Base-by-base conservation (phyloP, 2,113 vertebrate species). In the Chinchilla lanigera region DNA sequence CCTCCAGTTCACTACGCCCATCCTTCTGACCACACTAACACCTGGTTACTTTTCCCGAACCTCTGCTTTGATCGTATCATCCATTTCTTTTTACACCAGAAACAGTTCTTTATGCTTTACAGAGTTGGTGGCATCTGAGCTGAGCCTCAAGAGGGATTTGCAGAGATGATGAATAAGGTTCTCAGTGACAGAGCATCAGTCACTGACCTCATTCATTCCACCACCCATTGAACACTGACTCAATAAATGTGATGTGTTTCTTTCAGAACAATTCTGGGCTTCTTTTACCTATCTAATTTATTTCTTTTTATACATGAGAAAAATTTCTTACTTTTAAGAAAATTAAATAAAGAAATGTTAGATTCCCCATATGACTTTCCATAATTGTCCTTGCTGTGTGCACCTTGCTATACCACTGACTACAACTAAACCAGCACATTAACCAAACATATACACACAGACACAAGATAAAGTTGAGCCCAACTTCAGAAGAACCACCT, bases 281-380 rank as follows among this genome's bases (percentile, higher is more conserved):
- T 80, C 41, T 50, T 92, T 44, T 65, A 89, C 16, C 4, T 83
- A 0, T 30, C 7, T 69, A 58, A 54, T 94, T 84, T 89, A 41
- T 84, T 86, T 86, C 10, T 38, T 33, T 63, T 44, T 89, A 63
- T 95, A 11, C 41, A 86, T 60, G 26, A 58, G 20, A 84, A 65
- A n/a, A 86, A 56, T 81, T 81, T 94, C 30, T 84, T 56, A 77
- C 30, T 67, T 78, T 56, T 56, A 91, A 96, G 35, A 89, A 90
- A 96, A 93, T 71, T 22, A 50, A 78, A 52, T 75, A 71, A 71
- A 33, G 65, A 63, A 67, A 38, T 22, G 35, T 24, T 33, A 67
- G 0, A 38, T 54, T 86, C 73, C 50, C 38, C 5, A 24, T 81
- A 35, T 82, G 12, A 87, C 9, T 75, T 44, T 26, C 24, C 13